These are phyloP conservation scores for Carlito syrichta DNA, from an alignment of 2,113 vertebrate genomes.

Conservation along the genomic window DNA sequence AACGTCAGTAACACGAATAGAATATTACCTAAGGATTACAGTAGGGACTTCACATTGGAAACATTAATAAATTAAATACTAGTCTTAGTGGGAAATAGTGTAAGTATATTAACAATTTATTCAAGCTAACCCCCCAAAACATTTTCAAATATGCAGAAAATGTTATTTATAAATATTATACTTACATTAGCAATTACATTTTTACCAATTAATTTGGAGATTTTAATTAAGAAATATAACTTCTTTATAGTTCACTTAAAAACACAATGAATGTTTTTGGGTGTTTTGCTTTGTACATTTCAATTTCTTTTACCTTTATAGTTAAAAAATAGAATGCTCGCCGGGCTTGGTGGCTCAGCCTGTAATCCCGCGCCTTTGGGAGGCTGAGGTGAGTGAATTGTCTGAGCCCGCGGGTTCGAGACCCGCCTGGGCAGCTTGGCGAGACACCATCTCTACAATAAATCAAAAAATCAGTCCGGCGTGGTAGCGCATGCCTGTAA, in stretches of 20 bases:
- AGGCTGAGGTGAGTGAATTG: too few species aligned
- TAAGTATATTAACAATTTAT: neutral
- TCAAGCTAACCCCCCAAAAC: too few species aligned
- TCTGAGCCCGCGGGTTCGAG: too few species aligned
- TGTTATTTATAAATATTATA: neutral
- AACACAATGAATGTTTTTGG: neutral
- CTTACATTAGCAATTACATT: neutral
- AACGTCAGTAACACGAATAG: neutral
- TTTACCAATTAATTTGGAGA: neutral
- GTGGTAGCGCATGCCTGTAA: too few species aligned
- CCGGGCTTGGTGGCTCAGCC: too few species aligned
- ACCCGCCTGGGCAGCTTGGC: too few species aligned
- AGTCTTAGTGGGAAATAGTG: neutral
- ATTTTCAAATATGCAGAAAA: neutral
- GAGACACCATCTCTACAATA: too few species aligned
- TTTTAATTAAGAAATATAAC: too few species aligned
- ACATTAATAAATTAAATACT: neutral
- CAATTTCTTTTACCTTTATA: neutral
- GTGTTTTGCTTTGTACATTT: neutral
- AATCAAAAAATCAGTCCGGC: too few species aligned
- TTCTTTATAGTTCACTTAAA: neutral
- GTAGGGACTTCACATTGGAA: neutral
- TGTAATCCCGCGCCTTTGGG: too few species aligned
- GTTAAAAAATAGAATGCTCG: neutral
- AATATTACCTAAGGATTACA: neutral